A percentile compares a stretch with the other conserved stretches of the same genome.
Conservation (phyloP, 23 tunicate genomes). For the Oikopleura vanhoeffeni region DNA sequence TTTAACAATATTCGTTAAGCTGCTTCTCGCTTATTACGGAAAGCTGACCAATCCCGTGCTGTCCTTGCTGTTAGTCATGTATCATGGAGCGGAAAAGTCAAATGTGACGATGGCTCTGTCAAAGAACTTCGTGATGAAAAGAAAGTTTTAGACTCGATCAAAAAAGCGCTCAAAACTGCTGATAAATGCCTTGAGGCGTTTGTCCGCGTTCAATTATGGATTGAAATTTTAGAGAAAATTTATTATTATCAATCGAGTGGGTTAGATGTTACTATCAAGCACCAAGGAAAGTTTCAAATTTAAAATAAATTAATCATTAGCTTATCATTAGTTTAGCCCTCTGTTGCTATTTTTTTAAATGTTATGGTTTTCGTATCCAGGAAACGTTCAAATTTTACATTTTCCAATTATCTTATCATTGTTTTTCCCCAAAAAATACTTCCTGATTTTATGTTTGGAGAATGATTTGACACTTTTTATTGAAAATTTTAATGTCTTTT, state of each 20-base stretch:
- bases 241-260: not conserved
- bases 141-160: conserved; percentile 51
- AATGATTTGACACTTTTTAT: no score
- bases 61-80: conserved; percentile 57
- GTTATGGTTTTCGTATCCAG: no score
- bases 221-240: conserved; percentile 50
- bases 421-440: no score
- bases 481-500: no score
- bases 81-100: conserved; percentile 53
- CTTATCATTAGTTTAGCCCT: no score
- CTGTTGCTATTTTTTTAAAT: no score
- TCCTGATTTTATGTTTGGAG: no score
- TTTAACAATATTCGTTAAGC: conserved; percentile 18
- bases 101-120: not conserved
- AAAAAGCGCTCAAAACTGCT: conserved; percentile 57
- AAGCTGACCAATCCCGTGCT: conserved; percentile 76
- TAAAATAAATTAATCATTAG: no score
- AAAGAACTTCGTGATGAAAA: conserved; percentile 30
- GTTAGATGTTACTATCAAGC: not conserved
- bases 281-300: no score
- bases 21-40: conserved; percentile 61
- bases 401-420: no score
- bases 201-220: conserved; percentile 41
- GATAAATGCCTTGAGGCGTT: conserved; percentile 72
- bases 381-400: no score